phyloP scores from a whole-genome alignment of 2,113 vertebrate genomes.

The human region DNA sequence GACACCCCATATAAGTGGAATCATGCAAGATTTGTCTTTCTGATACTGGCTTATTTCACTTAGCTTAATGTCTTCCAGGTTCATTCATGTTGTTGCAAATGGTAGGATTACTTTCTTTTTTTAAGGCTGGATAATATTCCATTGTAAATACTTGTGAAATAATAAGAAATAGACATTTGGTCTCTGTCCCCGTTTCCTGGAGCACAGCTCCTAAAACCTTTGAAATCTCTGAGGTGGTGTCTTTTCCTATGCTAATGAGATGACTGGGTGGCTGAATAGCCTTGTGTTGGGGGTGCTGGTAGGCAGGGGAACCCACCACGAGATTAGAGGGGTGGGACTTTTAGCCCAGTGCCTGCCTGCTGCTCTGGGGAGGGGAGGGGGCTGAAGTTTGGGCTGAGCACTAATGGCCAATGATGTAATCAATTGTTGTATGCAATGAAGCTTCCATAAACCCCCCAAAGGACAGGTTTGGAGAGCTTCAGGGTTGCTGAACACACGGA shows the following conservation, averaged over 20 bases:
- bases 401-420: background rate
- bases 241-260: background rate
- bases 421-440: background rate
- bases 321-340: background rate
- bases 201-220: background rate
- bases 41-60: background rate
- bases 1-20: background rate
- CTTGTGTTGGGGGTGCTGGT: background rate
- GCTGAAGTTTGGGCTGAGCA: background rate
- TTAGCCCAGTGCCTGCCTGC: background rate
- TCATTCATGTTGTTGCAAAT: background rate
- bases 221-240: background rate
- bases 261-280: background rate
- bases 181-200: background rate
- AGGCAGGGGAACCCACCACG: background rate
- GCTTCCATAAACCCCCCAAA: background rate
- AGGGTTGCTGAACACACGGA: no score
- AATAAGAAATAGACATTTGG: background rate
- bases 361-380: background rate
- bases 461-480: no score
- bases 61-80: background rate
- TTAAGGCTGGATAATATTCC: background rate
- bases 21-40: background rate
- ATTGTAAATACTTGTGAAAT: no score
- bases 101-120: background rate